Percentiles rank a stretch among this genome's conserved stretches.
Conservation (phyloP, 1,140 invertebrate genomes). For the Arion vulgaris region DNA sequence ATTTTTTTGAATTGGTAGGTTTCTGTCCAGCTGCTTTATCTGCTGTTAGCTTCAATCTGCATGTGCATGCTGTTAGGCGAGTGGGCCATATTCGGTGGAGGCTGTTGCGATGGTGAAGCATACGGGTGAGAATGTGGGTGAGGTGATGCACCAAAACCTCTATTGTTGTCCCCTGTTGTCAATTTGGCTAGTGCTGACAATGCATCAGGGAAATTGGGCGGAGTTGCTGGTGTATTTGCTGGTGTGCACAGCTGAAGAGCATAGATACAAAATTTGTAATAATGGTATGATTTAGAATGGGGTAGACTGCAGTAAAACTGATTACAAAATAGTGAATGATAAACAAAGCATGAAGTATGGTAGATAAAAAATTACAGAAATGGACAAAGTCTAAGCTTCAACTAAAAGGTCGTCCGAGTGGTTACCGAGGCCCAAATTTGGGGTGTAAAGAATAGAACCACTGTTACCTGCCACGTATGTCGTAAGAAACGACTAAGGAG, state of each 20-base stretch:
- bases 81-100: conserved; percentile 59
- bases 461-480: no score
- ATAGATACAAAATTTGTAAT: not conserved
- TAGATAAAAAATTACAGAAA: no score
- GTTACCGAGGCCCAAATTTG: no score
- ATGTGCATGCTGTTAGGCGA: conserved; percentile 67
- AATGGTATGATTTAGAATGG: not conserved
- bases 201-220: conserved; percentile 69
- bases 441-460: no score
- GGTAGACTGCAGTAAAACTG: no score
- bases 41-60: conserved; percentile 41
- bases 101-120: conserved; percentile 61
- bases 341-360: no score
- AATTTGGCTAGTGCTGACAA: conserved; percentile 68
- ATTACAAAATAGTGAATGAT: no score
- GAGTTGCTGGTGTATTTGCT: conserved; percentile 69
- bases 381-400: no score
- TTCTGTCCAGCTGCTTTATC: not conserved
- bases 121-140: conserved; percentile 60
- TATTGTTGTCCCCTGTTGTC: conserved; percentile 62
- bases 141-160: conserved; percentile 55
- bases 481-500: no score
- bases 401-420: no score
- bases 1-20: not conserved
- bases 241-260: conserved; percentile 64